phyloP scores from a whole-genome alignment of 2,888 invertebrate species.

The Chrysolina haemoptera region DNA sequence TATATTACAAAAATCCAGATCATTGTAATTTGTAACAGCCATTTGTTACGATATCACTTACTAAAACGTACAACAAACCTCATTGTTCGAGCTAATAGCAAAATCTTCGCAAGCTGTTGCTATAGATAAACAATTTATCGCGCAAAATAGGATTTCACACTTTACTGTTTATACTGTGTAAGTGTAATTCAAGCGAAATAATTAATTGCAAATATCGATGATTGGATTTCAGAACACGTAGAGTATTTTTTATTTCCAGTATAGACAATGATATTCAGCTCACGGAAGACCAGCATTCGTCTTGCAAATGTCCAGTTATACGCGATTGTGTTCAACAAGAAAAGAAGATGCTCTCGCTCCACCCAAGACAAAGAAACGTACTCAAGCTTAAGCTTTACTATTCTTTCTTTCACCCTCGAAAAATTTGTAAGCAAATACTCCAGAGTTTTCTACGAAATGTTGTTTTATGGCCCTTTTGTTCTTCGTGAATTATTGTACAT shows the following conservation, averaged over 20 bases:
- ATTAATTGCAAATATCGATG: constrained; percentile 58
- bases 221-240: constrained; percentile 63
- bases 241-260: constrained; percentile 64
- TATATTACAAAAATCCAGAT: too few relatives aligned
- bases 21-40: too few relatives aligned
- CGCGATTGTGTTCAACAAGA: constrained; percentile 61
- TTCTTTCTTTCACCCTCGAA: constrained; percentile 6
- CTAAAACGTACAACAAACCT: background rate
- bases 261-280: constrained; percentile 60
- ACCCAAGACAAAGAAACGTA: constrained; percentile 19
- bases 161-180: constrained; percentile 36
- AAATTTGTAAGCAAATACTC: constrained; percentile 19
- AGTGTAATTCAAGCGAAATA: constrained; percentile 47
- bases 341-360: constrained; percentile 32
- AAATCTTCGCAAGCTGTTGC: background rate
- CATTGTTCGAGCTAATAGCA: background rate
- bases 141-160: constrained; percentile 10
- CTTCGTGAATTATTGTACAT: constrained; percentile 16
- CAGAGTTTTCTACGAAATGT: constrained; percentile 6
- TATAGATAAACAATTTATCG: constrained; percentile 1
- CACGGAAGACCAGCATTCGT: constrained; percentile 61
- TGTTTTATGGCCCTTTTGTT: constrained; percentile 8
- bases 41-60: too few relatives aligned
- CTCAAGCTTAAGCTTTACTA: constrained; percentile 11
- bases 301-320: constrained; percentile 63